Evolutionary conservation across 2,888 invertebrate genomes (phyloP).

Genomic region (Cerceris rybyensis): DNA sequence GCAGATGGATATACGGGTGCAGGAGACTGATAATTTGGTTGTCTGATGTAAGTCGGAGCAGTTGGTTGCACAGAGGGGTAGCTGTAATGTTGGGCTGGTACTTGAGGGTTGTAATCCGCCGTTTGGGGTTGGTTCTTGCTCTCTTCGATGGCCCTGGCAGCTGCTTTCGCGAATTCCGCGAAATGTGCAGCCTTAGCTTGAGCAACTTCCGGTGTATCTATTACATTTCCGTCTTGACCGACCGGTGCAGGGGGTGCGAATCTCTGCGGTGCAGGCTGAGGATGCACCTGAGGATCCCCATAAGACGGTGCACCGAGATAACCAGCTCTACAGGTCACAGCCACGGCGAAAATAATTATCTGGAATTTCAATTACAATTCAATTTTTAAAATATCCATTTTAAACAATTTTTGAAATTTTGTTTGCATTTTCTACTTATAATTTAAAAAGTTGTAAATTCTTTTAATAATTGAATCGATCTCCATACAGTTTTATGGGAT

Average conservation of each 20-base stretch:
- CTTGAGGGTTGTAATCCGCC: constrained; percentile 43
- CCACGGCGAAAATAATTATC: constrained; percentile 70
- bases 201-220: constrained; percentile 81
- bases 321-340: constrained; percentile 69
- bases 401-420: neutral
- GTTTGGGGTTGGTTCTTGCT: constrained; percentile 57
- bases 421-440: neutral
- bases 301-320: constrained; percentile 67
- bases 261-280: constrained; percentile 48
- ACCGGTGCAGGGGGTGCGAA: constrained; percentile 78
- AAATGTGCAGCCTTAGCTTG: constrained; percentile 80
- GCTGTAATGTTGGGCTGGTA: constrained; percentile 41
- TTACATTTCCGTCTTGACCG: constrained; percentile 79
- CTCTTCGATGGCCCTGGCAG: constrained; percentile 76
- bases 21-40: constrained; percentile 46
- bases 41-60: constrained; percentile 40
- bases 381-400: neutral
- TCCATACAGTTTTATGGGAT: too few species aligned
- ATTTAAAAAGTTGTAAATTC: too few species aligned
- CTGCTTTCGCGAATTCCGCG: constrained; percentile 79
- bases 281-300: constrained; percentile 50
- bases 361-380: constrained; percentile 41
- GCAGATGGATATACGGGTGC: constrained; percentile 58
- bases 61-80: constrained; percentile 43
- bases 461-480: too few species aligned